Percentiles rank a stretch among this genome's conserved stretches.
Evolutionary conservation across 1,140 invertebrate genomes (phyloP).

Genomic region (Lepidurus couesii): DNA sequence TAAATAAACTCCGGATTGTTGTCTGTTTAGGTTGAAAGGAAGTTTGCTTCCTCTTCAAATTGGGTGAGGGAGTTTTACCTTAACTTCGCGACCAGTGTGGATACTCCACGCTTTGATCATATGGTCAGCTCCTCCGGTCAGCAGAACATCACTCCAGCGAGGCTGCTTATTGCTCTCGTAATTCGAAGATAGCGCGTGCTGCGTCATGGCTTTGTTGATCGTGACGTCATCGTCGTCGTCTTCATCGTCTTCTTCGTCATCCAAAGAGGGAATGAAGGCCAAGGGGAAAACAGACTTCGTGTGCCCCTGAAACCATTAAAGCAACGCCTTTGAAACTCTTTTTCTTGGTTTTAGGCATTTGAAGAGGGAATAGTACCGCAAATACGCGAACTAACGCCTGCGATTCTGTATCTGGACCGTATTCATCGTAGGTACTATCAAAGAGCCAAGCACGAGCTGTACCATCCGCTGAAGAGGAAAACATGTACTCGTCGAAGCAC

Average conservation of each 20-base stretch:
- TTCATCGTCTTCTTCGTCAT: conserved; percentile 41
- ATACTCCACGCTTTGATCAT: conserved; percentile 51
- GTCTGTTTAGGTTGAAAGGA: neutral
- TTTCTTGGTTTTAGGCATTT: neutral
- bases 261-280: conserved; percentile 49
- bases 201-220: conserved; percentile 3
- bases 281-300: conserved; percentile 51
- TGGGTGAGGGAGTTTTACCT: conserved; percentile 40
- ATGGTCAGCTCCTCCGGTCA: conserved; percentile 51
- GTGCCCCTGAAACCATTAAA: conserved; percentile 46
- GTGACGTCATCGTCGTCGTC: conserved; percentile 41
- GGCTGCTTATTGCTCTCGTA: conserved; percentile 40
- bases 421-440: conserved; percentile 39
- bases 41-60: conserved; percentile 1
- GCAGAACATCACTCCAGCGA: conserved; percentile 43
- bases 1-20: neutral
- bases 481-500: conserved; percentile 52
- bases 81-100: conserved; percentile 46
- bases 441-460: conserved; percentile 53
- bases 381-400: conserved; percentile 39
- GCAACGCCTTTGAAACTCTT: conserved; percentile 25
- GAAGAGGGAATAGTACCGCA: conserved; percentile 35
- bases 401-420: neutral
- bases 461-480: conserved; percentile 52
- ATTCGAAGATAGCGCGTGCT: neutral